phyloP scores from a whole-genome alignment of 37 sponge, comb jelly and placozoan species.

The Geodia barretti region DNA sequence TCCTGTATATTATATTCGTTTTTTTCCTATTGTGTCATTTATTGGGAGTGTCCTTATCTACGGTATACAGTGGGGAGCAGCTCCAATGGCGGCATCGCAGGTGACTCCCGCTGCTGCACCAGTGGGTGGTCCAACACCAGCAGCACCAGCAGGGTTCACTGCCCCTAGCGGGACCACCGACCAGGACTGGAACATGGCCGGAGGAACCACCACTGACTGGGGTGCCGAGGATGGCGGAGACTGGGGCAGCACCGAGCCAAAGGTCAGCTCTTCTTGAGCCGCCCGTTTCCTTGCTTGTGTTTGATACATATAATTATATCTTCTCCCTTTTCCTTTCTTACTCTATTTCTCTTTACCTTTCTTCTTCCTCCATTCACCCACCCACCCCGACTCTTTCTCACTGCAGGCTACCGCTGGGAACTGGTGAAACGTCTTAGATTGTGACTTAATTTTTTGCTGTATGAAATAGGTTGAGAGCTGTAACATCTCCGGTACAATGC shows the following conservation, averaged over 20 bases:
- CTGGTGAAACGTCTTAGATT: too few relatives aligned
- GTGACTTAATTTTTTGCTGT: too few relatives aligned
- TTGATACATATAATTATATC: not conserved
- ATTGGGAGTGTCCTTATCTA: not conserved
- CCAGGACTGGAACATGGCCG: slow-evolving; percentile 66
- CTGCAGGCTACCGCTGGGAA: slow-evolving; percentile 29
- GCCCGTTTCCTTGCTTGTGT: not conserved
- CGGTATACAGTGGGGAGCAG: slow-evolving; percentile 3
- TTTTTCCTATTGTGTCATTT: too few relatives aligned
- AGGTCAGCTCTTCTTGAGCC: not conserved
- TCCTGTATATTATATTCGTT: too few relatives aligned
- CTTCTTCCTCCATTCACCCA: too few relatives aligned
- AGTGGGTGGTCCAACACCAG: not conserved
- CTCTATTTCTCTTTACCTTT: not conserved
- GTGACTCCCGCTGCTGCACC: not conserved
- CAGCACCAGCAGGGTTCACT: not conserved
- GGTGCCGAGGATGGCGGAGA: slow-evolving; percentile 75
- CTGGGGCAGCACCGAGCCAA: slow-evolving; percentile 55
- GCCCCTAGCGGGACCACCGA: slow-evolving; percentile 6
- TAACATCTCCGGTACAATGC: too few relatives aligned
- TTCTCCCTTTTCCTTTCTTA: not conserved
- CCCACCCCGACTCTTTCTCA: too few relatives aligned
- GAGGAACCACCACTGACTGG: slow-evolving; percentile 80
- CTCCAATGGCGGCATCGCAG: not conserved
- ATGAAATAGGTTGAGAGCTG: too few relatives aligned